Percentiles rank a stretch among this genome's conserved stretches.
Conservation (phyloP, 2,113 vertebrate species). For the Phyllostomus hastatus region DNA sequence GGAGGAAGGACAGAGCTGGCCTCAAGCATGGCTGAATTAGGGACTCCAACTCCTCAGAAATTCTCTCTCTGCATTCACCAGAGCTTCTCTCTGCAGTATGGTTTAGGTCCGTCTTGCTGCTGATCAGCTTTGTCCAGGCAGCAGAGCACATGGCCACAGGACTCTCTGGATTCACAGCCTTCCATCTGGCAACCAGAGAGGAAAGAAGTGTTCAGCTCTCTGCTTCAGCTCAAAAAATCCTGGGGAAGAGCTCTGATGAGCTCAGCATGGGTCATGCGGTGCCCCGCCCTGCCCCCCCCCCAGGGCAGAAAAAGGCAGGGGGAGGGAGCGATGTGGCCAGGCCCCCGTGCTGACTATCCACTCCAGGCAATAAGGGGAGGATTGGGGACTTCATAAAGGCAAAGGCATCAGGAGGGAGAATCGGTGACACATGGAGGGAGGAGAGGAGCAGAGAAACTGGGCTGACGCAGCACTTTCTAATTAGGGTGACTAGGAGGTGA, state of each 20-base stretch:
- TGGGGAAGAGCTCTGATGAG: not conserved
- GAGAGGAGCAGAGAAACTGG: not conserved
- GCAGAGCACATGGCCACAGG: not conserved
- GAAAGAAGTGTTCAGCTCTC: not conserved
- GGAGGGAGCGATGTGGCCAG: not conserved
- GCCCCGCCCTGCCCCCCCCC: not conserved
- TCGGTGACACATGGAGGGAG: not conserved
- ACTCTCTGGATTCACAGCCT: not conserved
- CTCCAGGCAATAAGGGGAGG: not conserved
- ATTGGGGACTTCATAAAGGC: not conserved
- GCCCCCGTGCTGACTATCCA: not conserved
- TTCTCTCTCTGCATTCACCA: not conserved
- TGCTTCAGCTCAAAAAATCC: not conserved
- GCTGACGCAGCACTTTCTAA: not conserved
- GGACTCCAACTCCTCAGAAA: not conserved
- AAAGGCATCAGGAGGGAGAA: not conserved
- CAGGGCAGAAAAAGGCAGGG: not conserved
- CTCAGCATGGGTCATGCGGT: not conserved
- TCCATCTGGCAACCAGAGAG: not conserved
- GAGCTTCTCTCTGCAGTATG: not conserved
- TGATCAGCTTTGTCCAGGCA: not conserved
- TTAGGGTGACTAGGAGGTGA: not conserved
- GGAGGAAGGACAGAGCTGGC: not conserved
- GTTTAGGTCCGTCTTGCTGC: not conserved
- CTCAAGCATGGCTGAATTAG: not conserved